phyloP scores from a whole-genome alignment of 2,113 vertebrate genomes.

The Candoia aspera region DNA sequence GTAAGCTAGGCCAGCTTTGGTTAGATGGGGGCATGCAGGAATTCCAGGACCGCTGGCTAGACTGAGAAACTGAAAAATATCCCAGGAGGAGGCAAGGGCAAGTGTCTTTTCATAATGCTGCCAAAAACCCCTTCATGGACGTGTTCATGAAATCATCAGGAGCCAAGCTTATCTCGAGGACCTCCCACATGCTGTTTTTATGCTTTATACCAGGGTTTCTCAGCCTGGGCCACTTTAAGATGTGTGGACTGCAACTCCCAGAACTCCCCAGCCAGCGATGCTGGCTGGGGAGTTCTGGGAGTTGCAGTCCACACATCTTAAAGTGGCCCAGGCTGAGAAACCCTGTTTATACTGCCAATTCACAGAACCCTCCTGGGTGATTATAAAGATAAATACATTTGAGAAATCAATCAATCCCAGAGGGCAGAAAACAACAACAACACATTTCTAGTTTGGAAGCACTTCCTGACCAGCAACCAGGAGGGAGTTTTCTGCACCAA shows the following conservation, averaged over 20 bases:
- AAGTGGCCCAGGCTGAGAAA: background rate
- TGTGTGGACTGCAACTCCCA: background rate
- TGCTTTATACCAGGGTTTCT: background rate
- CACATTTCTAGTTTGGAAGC: background rate
- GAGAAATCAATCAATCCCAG: background rate
- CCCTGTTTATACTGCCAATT: no score
- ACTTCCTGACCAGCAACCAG: background rate
- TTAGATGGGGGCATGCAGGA: background rate
- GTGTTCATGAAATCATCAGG: background rate
- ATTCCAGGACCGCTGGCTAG: background rate
- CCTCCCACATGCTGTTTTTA: background rate
- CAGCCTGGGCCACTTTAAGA: background rate
- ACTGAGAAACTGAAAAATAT: background rate
- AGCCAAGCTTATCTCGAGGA: background rate
- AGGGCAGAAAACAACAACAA: background rate
- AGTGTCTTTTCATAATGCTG: background rate
- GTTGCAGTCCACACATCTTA: background rate
- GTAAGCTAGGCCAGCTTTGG: background rate
- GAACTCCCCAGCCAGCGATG: background rate
- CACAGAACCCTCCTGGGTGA: no score
- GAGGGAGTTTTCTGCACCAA: background rate
- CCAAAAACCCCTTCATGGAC: background rate
- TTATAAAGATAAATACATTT: background rate
- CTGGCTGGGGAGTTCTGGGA: background rate
- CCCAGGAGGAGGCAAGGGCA: background rate